phyloP scores from a whole-genome alignment of 1,140 invertebrate species.

The Apolygus lucorum region DNA sequence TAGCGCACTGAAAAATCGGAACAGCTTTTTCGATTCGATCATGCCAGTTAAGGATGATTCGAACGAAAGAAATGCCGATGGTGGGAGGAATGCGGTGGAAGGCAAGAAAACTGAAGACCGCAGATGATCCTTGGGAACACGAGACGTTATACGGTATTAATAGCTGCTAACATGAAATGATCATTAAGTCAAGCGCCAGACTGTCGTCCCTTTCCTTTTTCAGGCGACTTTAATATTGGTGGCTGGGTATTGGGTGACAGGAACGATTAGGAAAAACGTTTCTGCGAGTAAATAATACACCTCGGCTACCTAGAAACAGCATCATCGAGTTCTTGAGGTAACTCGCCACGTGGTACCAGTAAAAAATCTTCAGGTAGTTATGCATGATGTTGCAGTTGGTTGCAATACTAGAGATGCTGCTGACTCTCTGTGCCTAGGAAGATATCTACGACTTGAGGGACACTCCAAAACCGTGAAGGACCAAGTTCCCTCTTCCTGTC shows the following conservation, averaged over 20 bases:
- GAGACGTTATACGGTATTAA: not conserved
- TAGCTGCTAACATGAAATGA: not conserved
- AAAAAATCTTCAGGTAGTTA: no score
- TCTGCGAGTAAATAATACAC: not conserved
- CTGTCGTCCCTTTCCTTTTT: not conserved
- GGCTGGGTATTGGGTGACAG: not conserved
- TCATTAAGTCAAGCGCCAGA: not conserved
- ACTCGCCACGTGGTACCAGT: no score
- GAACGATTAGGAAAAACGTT: not conserved
- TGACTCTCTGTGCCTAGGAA: no score
- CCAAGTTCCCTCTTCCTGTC: no score
- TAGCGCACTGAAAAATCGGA: no score
- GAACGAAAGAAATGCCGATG: not conserved
- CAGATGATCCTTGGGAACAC: not conserved
- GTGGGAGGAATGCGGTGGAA: not conserved
- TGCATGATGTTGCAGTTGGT: no score
- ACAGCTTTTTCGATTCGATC: not conserved
- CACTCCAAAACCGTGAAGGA: no score
- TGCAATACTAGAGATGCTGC: no score
- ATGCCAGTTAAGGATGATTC: not conserved
- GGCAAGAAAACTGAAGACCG: not conserved
- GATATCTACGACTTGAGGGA: no score
- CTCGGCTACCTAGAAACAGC: not conserved
- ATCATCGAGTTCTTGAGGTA: no score
- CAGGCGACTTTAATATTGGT: no score